Evolutionary conservation across 2,797 vertebrate genomes (phyloP).

Genomic region (Enteromius argenteus): DNA sequence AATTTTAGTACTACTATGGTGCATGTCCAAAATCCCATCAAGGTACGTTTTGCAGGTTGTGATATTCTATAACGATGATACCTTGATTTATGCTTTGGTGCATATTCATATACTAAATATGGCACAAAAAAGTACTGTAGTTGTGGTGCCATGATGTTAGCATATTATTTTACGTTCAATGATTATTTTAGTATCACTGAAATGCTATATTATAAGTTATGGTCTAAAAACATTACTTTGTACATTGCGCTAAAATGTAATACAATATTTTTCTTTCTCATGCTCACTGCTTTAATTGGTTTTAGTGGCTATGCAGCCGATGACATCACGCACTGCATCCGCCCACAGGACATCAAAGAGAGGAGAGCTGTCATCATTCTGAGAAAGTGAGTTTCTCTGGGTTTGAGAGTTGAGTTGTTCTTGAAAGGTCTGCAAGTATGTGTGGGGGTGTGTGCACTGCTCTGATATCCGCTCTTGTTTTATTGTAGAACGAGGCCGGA

Average conservation of each 20-base stretch:
- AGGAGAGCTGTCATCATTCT: slow-evolving; percentile 97
- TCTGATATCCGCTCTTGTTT: background rate
- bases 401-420: slow-evolving; percentile 3
- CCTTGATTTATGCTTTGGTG: background rate
- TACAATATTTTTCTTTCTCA: background rate
- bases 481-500: slow-evolving; percentile 90
- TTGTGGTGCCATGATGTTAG: background rate
- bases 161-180: no score
- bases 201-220: background rate
- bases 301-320: slow-evolving; percentile 96
- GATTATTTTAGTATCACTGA: no score
- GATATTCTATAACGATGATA: background rate
- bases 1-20: background rate
- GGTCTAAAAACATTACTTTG: background rate
- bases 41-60: background rate
- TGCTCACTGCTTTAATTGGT: background rate
- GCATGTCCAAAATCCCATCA: background rate
- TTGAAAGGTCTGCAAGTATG: background rate
- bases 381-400: slow-evolving; percentile 87
- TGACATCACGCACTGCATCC: slow-evolving; percentile 98
- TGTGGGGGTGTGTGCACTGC: background rate
- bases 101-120: background rate
- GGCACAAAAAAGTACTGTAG: background rate
- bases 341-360: slow-evolving; percentile 98
- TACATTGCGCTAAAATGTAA: background rate